Percentiles rank a stretch among this genome's conserved stretches.
Evolutionary conservation across 2,113 vertebrate species (phyloP).

Genomic region (Micronycteris hirsuta): DNA sequence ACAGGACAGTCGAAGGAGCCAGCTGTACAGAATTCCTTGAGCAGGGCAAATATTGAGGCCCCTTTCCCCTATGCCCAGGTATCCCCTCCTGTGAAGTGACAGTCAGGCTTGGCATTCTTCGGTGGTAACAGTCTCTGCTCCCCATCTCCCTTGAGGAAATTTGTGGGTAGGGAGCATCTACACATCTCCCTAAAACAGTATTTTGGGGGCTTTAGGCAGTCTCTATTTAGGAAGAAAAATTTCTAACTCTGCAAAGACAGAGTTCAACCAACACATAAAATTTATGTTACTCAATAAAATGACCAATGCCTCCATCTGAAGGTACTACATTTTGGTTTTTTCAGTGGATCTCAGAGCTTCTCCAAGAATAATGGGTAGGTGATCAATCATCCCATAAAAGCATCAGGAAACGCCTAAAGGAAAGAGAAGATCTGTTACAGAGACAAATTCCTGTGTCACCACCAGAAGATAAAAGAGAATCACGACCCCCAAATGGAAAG

Average conservation of each 20-base stretch:
- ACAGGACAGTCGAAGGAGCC: neutral
- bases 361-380: neutral
- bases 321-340: neutral
- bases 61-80: neutral
- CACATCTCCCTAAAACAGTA: neutral
- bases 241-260: neutral
- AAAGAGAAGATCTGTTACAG: neutral
- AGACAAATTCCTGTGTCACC: neutral
- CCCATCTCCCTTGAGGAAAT: neutral
- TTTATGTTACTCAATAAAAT: neutral
- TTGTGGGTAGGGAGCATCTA: neutral
- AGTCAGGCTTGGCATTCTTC: neutral
- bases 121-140: neutral
- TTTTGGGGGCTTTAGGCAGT: neutral
- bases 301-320: neutral
- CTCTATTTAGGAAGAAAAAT: neutral
- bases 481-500: neutral
- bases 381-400: neutral
- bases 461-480: neutral
- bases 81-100: neutral
- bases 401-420: neutral
- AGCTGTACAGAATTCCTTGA: neutral
- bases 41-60: neutral
- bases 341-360: neutral
- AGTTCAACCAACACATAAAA: neutral